Percentiles rank a stretch among this genome's conserved stretches.
phyloP scores from a whole-genome alignment of 2,888 invertebrate genomes.

The Philhelius pedissequus region DNA sequence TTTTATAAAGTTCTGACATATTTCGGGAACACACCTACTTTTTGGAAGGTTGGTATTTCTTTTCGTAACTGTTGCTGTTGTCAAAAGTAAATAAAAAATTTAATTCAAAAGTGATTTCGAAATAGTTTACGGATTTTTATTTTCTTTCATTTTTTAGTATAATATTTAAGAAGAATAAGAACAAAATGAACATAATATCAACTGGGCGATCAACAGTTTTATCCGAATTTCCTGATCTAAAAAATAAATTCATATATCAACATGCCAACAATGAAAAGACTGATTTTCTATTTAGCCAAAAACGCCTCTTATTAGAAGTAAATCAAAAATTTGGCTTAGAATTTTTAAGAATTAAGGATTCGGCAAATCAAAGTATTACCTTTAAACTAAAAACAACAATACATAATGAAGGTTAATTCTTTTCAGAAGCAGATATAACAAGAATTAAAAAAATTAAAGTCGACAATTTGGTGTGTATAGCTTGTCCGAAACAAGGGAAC shows the following conservation, averaged over 20 bases:
- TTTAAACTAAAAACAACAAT: background rate
- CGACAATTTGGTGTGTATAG: slow-evolving; percentile 75
- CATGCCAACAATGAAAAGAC: slow-evolving; percentile 74
- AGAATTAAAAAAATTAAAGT: slow-evolving; percentile 75
- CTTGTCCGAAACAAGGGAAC: slow-evolving; percentile 74
- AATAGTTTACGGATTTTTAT: background rate
- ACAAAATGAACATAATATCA: slow-evolving; percentile 75
- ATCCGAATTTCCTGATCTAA: slow-evolving; percentile 74
- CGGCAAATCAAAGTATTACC: slow-evolving; percentile 70
- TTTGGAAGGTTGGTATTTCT: background rate
- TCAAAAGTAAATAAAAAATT: slow-evolving; percentile 19
- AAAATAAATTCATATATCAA: slow-evolving; percentile 74
- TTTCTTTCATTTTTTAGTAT: background rate
- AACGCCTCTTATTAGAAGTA: slow-evolving; percentile 75
- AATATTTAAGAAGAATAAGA: background rate
- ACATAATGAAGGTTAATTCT: background rate
- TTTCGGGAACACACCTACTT: too few relatives aligned
- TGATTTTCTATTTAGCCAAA: slow-evolving; percentile 76
- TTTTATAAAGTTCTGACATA: too few relatives aligned
- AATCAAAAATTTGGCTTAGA: slow-evolving; percentile 76
- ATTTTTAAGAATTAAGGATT: slow-evolving; percentile 75
- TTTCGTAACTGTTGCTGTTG: slow-evolving; percentile 22
- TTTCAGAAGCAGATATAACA: slow-evolving; percentile 72
- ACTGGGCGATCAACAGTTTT: slow-evolving; percentile 75
- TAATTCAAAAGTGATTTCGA: slow-evolving; percentile 28